Evolutionary conservation across 2,797 vertebrate species (phyloP).

Genomic region (Gobio occitaniae): DNA sequence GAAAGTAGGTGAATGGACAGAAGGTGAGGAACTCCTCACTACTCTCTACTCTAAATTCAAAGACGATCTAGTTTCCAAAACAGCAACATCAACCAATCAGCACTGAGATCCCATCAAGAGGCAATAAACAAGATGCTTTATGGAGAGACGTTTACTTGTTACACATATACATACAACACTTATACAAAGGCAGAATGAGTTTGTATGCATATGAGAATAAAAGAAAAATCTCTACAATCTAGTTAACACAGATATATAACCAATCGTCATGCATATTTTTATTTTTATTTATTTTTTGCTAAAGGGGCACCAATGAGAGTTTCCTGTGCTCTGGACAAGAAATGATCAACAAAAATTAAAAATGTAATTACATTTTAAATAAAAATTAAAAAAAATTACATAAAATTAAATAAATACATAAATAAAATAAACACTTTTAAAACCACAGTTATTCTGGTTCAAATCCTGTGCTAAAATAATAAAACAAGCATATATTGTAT

Average conservation of each 20-base stretch:
- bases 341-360: background rate
- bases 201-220: background rate
- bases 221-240: background rate
- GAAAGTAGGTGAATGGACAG: background rate
- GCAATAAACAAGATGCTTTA: background rate
- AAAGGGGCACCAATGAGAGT: background rate
- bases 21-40: background rate
- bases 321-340: background rate
- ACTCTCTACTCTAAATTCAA: background rate
- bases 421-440: no score
- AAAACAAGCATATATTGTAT: background rate
- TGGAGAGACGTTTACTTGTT: background rate
- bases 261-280: background rate
- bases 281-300: background rate
- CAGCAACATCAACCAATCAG: background rate
- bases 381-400: background rate
- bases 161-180: background rate
- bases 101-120: background rate
- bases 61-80: background rate
- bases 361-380: no score
- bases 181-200: background rate
- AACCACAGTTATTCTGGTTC: background rate
- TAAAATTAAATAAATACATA: no score
- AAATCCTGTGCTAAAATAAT: background rate
- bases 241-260: background rate